Percentiles rank a stretch among this genome's conserved stretches.
phyloP scores from a whole-genome alignment of 2,888 invertebrate genomes.

The Lasioglossum morio region DNA sequence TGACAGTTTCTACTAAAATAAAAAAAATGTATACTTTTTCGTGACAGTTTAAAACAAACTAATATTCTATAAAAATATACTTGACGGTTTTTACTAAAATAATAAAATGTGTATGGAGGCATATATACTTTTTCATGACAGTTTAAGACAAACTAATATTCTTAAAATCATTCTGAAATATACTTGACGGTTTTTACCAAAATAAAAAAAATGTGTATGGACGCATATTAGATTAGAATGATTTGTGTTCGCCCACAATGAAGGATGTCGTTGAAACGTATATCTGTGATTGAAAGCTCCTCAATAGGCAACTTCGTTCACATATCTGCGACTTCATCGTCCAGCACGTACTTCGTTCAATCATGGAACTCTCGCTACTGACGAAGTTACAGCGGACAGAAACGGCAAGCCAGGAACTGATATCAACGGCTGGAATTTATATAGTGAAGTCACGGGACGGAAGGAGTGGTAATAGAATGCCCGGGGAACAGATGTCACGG shows the following conservation, averaged over 20 bases:
- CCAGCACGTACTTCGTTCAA: not conserved
- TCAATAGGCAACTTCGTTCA: not conserved
- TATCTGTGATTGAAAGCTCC: not conserved
- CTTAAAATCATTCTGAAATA: no score
- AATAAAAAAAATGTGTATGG: no score
- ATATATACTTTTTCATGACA: not conserved
- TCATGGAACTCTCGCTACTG: not conserved
- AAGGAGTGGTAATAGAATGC: not conserved
- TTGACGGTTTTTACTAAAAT: no score
- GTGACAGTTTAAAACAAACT: not conserved
- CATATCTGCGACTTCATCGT: not conserved
- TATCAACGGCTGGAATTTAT: constrained; percentile 10
- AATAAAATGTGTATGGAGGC: no score
- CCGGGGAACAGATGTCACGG: constrained; percentile 22
- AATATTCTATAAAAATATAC: no score
- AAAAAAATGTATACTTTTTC: no score
- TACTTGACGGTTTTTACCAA: no score
- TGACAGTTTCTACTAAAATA: no score
- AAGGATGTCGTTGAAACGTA: not conserved
- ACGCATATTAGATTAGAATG: not conserved
- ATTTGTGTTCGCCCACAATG: not conserved
- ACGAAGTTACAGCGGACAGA: constrained; percentile 10
- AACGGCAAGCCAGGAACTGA: not conserved
- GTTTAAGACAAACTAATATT: no score
- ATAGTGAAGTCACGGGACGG: not conserved